Conservation (phyloP, 2,113 vertebrate species). For the Oxygymnocypris stewartii region DNA sequence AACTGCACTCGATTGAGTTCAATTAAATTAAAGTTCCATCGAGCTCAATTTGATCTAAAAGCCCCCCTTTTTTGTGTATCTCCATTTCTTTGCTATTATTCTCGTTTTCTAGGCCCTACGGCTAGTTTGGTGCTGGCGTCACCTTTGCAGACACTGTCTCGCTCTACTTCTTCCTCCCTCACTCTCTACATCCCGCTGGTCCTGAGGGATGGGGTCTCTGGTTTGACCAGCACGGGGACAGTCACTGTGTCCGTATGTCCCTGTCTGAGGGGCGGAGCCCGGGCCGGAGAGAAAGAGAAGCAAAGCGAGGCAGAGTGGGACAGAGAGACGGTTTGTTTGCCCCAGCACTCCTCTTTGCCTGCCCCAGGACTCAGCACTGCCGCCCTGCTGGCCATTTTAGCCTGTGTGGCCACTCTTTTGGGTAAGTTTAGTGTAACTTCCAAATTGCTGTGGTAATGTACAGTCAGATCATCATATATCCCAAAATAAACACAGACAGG, state of each 20-base stretch:
- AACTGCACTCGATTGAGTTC: slow-evolving; percentile 61
- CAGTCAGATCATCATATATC: background rate
- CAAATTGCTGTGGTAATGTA: background rate
- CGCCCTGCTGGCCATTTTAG: slow-evolving; percentile 86
- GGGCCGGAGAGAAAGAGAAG: slow-evolving; percentile 70
- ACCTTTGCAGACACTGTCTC: slow-evolving; percentile 69
- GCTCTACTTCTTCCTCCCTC: slow-evolving; percentile 65
- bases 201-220: slow-evolving; percentile 81
- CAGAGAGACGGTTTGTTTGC: slow-evolving; percentile 74
- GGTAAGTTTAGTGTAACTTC: slow-evolving; percentile 69
- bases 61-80: slow-evolving; percentile 2
- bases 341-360: slow-evolving; percentile 77
- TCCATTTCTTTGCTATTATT: slow-evolving; percentile 35
- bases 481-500: background rate
- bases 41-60: slow-evolving; percentile 49
- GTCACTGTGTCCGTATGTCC: slow-evolving; percentile 87
- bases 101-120: slow-evolving; percentile 68
- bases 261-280: slow-evolving; percentile 80
- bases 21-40: slow-evolving; percentile 58
- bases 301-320: slow-evolving; percentile 72
- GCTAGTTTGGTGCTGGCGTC: slow-evolving; percentile 76
- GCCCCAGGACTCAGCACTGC: slow-evolving; percentile 85
- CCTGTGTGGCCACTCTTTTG: slow-evolving; percentile 84
- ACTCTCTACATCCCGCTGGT: slow-evolving; percentile 82
- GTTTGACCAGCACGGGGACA: slow-evolving; percentile 82